Percentiles rank a stretch among this genome's conserved stretches.
Evolutionary conservation across 2,888 invertebrate species (phyloP).

Genomic region (Aporophyla lueneburgensis): DNA sequence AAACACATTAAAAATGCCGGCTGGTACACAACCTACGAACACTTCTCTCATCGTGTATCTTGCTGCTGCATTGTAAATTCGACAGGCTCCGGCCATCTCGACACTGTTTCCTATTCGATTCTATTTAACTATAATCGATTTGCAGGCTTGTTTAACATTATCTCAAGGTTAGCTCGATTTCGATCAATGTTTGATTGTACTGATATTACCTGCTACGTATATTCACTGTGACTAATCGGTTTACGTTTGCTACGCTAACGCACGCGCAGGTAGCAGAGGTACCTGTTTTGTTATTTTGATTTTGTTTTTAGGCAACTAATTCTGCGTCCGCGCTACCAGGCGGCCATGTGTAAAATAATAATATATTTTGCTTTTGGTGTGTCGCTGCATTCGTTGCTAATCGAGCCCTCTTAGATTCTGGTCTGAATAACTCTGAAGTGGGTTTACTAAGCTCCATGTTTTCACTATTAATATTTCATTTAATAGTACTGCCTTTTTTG

Average conservation of each 20-base stretch:
- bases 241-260: slow-evolving; percentile 41
- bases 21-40: slow-evolving; percentile 72
- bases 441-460: background rate
- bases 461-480: background rate
- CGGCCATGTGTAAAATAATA: background rate
- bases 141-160: slow-evolving; percentile 63
- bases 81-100: slow-evolving; percentile 66
- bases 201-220: slow-evolving; percentile 47
- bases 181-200: slow-evolving; percentile 65
- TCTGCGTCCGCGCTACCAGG: background rate
- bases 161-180: slow-evolving; percentile 69
- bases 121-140: slow-evolving; percentile 60
- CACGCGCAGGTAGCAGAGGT: slow-evolving; percentile 28
- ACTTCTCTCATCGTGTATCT: slow-evolving; percentile 75
- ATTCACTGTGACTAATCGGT: slow-evolving; percentile 57
- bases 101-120: slow-evolving; percentile 58
- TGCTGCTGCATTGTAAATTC: slow-evolving; percentile 76
- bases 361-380: slow-evolving; percentile 3
- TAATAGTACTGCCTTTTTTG: background rate
- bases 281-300: slow-evolving; percentile 27
- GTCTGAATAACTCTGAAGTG: background rate
- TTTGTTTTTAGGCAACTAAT: slow-evolving; percentile 33
- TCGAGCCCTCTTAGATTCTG: background rate
- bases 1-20: slow-evolving; percentile 86
- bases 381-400: background rate